Conservation (phyloP, 1,140 invertebrate genomes). For the Diabrotica virgifera region DNA sequence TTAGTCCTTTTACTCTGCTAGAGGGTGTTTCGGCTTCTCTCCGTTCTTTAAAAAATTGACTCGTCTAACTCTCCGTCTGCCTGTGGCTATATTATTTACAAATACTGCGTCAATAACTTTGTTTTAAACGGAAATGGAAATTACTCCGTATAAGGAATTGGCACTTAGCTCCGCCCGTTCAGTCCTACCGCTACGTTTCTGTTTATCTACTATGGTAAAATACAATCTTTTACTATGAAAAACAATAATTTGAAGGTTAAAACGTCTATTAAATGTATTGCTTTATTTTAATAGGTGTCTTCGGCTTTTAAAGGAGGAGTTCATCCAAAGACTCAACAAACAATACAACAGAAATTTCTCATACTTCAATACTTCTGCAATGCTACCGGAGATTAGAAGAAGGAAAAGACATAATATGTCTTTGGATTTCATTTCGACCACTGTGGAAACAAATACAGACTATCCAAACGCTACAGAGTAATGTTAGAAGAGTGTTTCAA, state of each 20-base stretch:
- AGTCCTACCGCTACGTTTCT: too few relatives aligned
- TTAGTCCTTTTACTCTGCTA: too few relatives aligned
- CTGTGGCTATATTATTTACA: too few relatives aligned
- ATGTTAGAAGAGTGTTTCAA: background rate
- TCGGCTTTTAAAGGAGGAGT: slow-evolving; percentile 41
- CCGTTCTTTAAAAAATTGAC: too few relatives aligned
- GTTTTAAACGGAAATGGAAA: too few relatives aligned
- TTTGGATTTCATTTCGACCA: slow-evolving; percentile 5
- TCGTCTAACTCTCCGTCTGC: too few relatives aligned
- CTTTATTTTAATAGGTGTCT: slow-evolving; percentile 38
- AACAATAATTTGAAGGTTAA: background rate
- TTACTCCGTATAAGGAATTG: too few relatives aligned
- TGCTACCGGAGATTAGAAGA: background rate
- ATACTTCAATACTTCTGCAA: slow-evolving; percentile 23
- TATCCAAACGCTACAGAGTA: slow-evolving; percentile 8
- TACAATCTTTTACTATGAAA: background rate
- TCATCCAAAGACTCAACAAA: slow-evolving; percentile 35
- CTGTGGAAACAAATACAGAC: slow-evolving; percentile 12
- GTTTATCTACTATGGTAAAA: background rate
- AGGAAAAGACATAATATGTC: background rate
- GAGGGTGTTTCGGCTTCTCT: too few relatives aligned
- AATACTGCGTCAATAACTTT: too few relatives aligned
- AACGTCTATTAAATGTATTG: background rate
- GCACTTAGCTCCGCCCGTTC: too few relatives aligned
- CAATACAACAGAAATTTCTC: slow-evolving; percentile 39